Evolutionary conservation across 2,888 invertebrate genomes (phyloP).

Genomic region (Tetheella fluctuosa): DNA sequence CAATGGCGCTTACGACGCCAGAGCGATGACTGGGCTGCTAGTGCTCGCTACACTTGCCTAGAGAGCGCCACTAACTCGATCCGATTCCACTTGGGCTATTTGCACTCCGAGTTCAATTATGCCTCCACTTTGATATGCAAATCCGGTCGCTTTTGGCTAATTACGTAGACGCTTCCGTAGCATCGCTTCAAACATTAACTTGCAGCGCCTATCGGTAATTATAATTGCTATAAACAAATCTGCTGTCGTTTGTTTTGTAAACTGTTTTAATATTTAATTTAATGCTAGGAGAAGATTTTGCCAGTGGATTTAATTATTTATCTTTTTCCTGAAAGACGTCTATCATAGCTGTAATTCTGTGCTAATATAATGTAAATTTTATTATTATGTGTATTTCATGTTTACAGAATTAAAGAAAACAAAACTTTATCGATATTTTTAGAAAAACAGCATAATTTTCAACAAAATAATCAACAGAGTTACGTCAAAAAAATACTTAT

Average conservation of each 20-base stretch:
- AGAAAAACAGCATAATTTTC: too few relatives aligned
- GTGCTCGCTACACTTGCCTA: conserved; percentile 64
- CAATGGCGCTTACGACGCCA: conserved; percentile 28
- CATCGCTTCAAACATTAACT: conserved; percentile 67
- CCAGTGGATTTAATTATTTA: too few relatives aligned
- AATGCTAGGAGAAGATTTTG: too few relatives aligned
- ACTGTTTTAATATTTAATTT: neutral
- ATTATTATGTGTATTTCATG: too few relatives aligned
- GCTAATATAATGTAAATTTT: too few relatives aligned
- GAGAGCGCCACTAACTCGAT: conserved; percentile 76
- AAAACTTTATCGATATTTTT: too few relatives aligned
- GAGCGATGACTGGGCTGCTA: conserved; percentile 36
- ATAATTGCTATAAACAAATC: conserved; percentile 1
- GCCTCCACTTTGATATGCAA: conserved; percentile 81
- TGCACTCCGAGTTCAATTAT: conserved; percentile 80
- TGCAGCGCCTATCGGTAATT: conserved; percentile 32
- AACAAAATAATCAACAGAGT: too few relatives aligned
- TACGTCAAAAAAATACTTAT: too few relatives aligned
- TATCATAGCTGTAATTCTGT: too few relatives aligned
- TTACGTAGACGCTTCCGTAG: conserved; percentile 76
- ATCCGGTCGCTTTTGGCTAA: conserved; percentile 78
- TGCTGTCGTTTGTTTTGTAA: neutral
- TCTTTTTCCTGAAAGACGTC: too few relatives aligned
- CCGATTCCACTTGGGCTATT: conserved; percentile 80
- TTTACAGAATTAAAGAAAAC: too few relatives aligned